Percentiles rank a stretch among this genome's conserved stretches.
phyloP scores from a whole-genome alignment of 2,888 invertebrate species.

The Noctua janthina region DNA sequence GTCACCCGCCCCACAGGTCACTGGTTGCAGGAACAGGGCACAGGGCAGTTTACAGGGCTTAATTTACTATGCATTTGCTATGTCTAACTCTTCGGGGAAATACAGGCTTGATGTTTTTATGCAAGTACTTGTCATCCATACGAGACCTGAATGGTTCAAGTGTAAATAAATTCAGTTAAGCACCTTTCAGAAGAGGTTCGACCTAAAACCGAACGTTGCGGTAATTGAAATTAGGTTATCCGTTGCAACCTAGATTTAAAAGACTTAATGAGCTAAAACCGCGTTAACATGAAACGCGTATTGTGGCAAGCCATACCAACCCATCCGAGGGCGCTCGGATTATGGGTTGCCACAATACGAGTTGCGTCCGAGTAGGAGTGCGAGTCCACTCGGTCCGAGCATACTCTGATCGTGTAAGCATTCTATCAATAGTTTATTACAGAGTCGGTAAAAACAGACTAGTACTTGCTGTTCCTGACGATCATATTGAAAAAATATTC shows the following conservation, averaged over 20 bases:
- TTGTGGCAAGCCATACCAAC: too few relatives aligned
- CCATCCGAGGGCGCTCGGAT: too few relatives aligned
- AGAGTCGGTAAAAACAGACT: too few relatives aligned
- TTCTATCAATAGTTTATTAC: too few relatives aligned
- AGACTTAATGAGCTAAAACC: neutral
- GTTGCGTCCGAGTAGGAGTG: too few relatives aligned
- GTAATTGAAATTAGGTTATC: neutral
- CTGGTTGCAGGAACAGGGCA: neutral
- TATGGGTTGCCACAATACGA: too few relatives aligned
- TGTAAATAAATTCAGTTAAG: neutral
- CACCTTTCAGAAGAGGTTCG: neutral
- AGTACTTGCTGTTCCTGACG: too few relatives aligned
- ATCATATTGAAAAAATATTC: neutral
- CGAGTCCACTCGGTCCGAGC: too few relatives aligned
- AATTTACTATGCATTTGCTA: neutral
- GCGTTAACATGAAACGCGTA: too few relatives aligned
- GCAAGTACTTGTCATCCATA: neutral
- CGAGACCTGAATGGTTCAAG: neutral
- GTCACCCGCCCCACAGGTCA: conserved; percentile 4
- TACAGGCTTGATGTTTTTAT: neutral
- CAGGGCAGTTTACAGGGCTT: neutral
- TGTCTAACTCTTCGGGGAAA: neutral
- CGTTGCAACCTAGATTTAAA: neutral
- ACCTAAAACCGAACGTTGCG: neutral
- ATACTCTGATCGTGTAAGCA: too few relatives aligned